Evolutionary conservation across 2,113 vertebrate genomes (phyloP).

Genomic region (Megaptera novaeangliae): DNA sequence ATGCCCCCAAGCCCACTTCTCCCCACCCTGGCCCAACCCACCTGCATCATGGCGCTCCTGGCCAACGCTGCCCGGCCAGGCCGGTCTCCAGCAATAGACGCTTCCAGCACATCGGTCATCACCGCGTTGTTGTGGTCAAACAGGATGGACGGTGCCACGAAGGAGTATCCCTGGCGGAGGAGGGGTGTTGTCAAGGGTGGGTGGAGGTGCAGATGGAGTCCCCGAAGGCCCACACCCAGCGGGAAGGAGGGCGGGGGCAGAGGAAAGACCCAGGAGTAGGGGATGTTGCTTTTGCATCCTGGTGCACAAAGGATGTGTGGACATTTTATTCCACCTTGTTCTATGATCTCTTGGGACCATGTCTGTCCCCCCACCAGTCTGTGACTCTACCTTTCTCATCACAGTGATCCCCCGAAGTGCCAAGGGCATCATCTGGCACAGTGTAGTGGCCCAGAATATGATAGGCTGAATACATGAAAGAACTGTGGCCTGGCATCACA

Average conservation of each 20-base stretch:
- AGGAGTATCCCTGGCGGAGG: constrained; percentile 89
- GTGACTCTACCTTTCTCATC: background rate
- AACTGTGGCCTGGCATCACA: background rate
- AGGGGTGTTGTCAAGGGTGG: background rate
- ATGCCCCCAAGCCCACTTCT: background rate
- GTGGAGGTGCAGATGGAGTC: background rate
- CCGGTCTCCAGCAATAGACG: constrained; percentile 80
- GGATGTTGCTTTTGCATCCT: background rate
- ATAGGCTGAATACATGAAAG: background rate
- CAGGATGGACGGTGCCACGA: constrained; percentile 92
- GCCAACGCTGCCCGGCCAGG: constrained; percentile 87
- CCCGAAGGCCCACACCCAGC: background rate
- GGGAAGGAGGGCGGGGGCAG: too few relatives aligned
- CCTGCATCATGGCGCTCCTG: constrained; percentile 91
- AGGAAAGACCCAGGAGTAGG: background rate
- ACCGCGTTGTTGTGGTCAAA: constrained; percentile 92
- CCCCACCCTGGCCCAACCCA: constrained; percentile 54
- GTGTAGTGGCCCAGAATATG: background rate
- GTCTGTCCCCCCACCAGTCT: background rate
- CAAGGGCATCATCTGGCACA: background rate
- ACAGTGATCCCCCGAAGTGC: background rate
- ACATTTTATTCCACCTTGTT: background rate
- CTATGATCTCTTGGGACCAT: background rate
- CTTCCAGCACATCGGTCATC: constrained; percentile 87
- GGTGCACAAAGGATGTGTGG: background rate